Evolutionary conservation across 2,888 invertebrate genomes (phyloP).

Genomic region (Esperia sulphurella): DNA sequence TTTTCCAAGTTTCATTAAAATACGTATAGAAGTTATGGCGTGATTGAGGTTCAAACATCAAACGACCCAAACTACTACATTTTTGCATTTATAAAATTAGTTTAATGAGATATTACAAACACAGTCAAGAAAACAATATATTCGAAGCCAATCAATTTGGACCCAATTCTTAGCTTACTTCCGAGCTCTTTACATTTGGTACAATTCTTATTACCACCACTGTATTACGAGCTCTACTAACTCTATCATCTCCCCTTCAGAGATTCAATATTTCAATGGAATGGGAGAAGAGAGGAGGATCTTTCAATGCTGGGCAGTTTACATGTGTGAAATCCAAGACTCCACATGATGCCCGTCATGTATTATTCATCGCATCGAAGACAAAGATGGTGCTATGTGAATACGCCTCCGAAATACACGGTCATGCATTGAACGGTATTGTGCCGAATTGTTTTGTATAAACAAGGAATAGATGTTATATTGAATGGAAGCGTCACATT

Average conservation of each 20-base stretch:
- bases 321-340: constrained; percentile 42
- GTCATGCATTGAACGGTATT: constrained; percentile 54
- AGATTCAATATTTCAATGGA: background rate
- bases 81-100: background rate
- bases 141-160: constrained; percentile 40
- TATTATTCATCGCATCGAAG: constrained; percentile 63
- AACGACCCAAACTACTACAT: no score
- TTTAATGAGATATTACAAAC: background rate
- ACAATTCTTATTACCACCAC: constrained; percentile 32
- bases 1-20: no score
- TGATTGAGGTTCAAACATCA: no score
- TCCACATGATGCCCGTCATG: constrained; percentile 51
- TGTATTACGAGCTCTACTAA: constrained; percentile 20
- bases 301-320: constrained; percentile 30
- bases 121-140: constrained; percentile 7
- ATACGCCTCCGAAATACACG: constrained; percentile 40
- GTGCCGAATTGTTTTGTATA: constrained; percentile 31
- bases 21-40: no score
- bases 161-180: constrained; percentile 33
- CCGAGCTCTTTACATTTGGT: constrained; percentile 27
- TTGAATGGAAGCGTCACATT: no score
- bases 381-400: constrained; percentile 56
- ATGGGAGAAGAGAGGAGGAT: constrained; percentile 11
- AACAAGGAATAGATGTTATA: constrained; percentile 22
- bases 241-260: background rate